Conservation (phyloP, 2,113 vertebrate species). For the Sardina pilchardus region DNA sequence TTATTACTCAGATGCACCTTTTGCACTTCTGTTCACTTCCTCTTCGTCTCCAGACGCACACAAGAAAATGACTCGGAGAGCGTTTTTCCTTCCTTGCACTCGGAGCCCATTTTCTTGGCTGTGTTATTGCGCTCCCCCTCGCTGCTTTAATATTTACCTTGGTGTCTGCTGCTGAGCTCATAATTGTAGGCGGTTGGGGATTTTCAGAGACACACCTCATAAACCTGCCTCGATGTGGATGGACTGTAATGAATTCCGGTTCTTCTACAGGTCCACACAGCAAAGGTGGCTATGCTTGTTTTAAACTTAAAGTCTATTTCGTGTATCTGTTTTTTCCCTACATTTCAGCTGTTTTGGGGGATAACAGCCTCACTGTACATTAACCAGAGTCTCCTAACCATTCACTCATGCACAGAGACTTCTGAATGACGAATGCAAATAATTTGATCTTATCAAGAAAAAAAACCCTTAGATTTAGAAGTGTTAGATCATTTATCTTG, state of each 20-base stretch:
- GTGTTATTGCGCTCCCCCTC: neutral
- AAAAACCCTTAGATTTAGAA: too few species aligned
- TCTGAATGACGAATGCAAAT: too few species aligned
- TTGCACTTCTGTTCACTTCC: neutral
- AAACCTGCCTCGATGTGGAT: neutral
- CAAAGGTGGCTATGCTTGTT: neutral
- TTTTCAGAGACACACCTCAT: neutral
- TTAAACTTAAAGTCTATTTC: neutral
- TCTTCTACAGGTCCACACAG: neutral
- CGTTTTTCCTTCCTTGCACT: neutral
- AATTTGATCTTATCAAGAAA: too few species aligned
- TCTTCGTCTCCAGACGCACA: neutral
- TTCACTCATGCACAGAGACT: too few species aligned
- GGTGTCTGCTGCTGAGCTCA: neutral
- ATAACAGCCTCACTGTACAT: neutral
- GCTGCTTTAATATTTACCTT: constrained; percentile 9
- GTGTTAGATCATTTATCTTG: too few species aligned
- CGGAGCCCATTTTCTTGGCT: neutral
- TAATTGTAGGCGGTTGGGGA: neutral
- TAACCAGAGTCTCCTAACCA: neutral
- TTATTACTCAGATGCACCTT: neutral
- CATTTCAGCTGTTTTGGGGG: neutral
- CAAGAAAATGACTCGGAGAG: neutral
- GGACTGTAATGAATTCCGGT: neutral
- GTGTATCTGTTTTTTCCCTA: neutral